phyloP scores from a whole-genome alignment of 2,113 vertebrate genomes.

The Tupaia chinensis region DNA sequence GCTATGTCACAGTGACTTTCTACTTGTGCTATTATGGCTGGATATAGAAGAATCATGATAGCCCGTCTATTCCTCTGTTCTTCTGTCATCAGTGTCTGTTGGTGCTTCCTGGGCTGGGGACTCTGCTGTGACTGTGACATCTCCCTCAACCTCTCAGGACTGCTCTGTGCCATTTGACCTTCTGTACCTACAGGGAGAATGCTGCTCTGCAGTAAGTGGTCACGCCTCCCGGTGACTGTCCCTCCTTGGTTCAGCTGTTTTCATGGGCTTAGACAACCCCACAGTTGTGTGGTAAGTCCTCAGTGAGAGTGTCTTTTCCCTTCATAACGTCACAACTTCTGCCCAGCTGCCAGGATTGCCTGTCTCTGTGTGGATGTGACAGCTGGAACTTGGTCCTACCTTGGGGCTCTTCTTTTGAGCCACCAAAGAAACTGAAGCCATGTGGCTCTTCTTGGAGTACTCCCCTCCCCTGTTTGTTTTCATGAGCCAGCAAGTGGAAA shows the following conservation, averaged over 20 bases:
- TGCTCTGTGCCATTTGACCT: not conserved
- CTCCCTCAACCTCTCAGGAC: not conserved
- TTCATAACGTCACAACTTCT: not conserved
- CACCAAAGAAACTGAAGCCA: not conserved
- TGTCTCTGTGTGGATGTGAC: not conserved
- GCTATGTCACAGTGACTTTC: no score
- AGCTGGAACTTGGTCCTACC: not conserved
- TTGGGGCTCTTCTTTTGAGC: not conserved
- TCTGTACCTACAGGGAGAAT: not conserved
- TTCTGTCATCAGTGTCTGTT: no score
- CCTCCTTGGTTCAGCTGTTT: not conserved
- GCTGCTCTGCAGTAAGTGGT: not conserved
- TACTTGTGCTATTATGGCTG: no score
- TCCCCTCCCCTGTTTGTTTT: not conserved
- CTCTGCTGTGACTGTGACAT: rapidly evolving
- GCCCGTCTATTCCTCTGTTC: no score
- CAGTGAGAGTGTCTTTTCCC: not conserved
- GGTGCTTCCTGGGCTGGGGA: not conserved
- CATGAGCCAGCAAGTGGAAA: not conserved
- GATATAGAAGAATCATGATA: not conserved
- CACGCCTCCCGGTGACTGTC: rapidly evolving
- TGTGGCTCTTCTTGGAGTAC: not conserved
- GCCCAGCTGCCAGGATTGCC: not conserved
- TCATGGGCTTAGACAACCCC: not conserved
- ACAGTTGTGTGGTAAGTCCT: not conserved